Evolutionary conservation across 2,797 vertebrate genomes (phyloP).

Genomic region (Avahi laniger): DNA sequence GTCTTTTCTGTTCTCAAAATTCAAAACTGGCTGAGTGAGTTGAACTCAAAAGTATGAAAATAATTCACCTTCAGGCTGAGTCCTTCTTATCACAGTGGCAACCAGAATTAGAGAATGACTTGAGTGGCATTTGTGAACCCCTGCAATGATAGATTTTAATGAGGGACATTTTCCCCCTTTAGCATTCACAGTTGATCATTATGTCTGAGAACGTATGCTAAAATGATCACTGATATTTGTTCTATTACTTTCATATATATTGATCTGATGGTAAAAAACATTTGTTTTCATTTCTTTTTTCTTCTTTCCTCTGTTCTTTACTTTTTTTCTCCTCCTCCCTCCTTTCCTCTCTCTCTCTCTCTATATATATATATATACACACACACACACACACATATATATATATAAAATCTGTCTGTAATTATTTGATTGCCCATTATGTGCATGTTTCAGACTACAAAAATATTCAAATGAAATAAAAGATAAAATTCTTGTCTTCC

Average conservation of each 20-base stretch:
- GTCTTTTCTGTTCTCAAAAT: constrained; percentile 62
- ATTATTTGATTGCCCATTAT: not conserved
- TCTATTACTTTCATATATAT: not conserved
- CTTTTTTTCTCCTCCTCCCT: not conserved
- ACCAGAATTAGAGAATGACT: not conserved
- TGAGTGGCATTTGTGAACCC: not conserved
- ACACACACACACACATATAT: too few species aligned
- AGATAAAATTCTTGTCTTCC: not conserved
- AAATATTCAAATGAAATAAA: not conserved
- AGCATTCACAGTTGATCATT: not conserved
- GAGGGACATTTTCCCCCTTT: not conserved
- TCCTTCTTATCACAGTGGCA: not conserved
- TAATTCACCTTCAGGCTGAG: constrained; percentile 43
- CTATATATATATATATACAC: not conserved
- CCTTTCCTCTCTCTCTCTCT: not conserved
- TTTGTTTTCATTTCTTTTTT: not conserved
- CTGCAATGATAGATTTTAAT: not conserved
- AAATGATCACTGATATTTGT: not conserved
- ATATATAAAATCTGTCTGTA: not conserved
- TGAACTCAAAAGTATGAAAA: constrained; percentile 54
- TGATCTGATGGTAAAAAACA: not conserved
- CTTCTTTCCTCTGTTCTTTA: not conserved
- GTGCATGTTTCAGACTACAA: not conserved
- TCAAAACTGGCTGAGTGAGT: constrained; percentile 56
- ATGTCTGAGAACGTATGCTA: not conserved